phyloP scores from a whole-genome alignment of 2,888 invertebrate species.

The Drosophila pseudotakahashii region DNA sequence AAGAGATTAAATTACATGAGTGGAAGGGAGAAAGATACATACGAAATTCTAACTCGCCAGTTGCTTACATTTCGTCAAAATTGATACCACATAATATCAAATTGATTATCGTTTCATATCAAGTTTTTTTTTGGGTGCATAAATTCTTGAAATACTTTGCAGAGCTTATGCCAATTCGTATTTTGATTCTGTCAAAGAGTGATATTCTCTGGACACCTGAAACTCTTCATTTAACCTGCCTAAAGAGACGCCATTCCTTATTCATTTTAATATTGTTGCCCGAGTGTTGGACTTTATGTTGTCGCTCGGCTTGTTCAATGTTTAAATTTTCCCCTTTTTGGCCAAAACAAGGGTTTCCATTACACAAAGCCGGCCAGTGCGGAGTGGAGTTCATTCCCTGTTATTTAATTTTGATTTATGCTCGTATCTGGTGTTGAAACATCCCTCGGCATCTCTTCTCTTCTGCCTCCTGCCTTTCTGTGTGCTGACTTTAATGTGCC shows the following conservation, averaged over 20 bases:
- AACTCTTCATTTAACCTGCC: conserved; percentile 9
- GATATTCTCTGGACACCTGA: background rate
- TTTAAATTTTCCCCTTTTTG: conserved; percentile 14
- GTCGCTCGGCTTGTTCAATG: conserved; percentile 15
- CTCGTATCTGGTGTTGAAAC: conserved; percentile 31
- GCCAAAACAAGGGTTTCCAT: conserved; percentile 25
- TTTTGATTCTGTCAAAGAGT: conserved; percentile 11
- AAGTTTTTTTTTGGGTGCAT: background rate
- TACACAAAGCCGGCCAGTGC: conserved; percentile 18
- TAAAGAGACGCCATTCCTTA: background rate
- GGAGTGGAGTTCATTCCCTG: conserved; percentile 16
- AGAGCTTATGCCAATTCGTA: background rate
- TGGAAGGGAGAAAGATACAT: no score
- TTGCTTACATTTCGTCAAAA: no score
- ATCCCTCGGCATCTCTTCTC: conserved; percentile 38
- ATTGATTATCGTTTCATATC: no score
- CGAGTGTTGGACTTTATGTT: conserved; percentile 14
- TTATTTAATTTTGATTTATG: conserved; percentile 37
- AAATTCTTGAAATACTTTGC: conserved; percentile 1
- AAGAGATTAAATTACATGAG: no score
- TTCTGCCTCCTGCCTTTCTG: conserved; percentile 13
- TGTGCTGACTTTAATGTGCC: conserved; percentile 63
- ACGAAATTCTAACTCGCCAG: no score
- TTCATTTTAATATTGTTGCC: conserved; percentile 20
- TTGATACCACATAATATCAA: no score